Evolutionary conservation across 2,797 vertebrate species (phyloP), one percentile per base, ranked within the genome.

Genomic region (Chelmon rostratus): DNA sequence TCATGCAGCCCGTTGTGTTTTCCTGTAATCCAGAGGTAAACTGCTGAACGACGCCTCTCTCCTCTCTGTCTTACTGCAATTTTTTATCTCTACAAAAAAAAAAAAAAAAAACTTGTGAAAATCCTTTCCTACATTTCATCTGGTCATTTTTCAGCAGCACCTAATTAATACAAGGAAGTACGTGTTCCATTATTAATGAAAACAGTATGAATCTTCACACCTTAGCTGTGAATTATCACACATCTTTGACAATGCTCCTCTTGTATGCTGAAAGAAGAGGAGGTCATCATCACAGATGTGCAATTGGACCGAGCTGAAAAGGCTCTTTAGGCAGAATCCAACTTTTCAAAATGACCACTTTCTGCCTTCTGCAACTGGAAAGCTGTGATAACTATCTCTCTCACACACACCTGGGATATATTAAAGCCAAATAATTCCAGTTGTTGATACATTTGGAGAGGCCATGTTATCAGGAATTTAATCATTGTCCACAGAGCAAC

Each of bases 171-270:
- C 76, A 82, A 78, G 78, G 50, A 74, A 61, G 59, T 66, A 61
- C 40, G 77, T 42, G 77, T 35, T 86, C 25, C 65, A 80, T 75
- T 84, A 76, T 85, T 77, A 84, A 86, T 83, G 75, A 83, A 87
- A 84, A 81, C 74, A 64, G 77, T 44, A 73, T 50, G 72, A 83
- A 79, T 85, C 25, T 86, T 90, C 81, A 63, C 91, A 87, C 83
- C 52, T 67, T 18, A 61, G 65, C 86, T 90, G 89, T 78, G 86
- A 90, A 76, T 85, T 65, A 74, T 91, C 86, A 47, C 90, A 91
- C 83, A 4, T 90, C 78, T 52, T 58, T 76, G 67, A 80, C 75
- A 82, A 78, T 67, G 33, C 59, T 71, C 61, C 10, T 59, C 42
- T 65, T 81, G 67, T 42, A 57, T 54, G 57, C 58, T 61, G n/a